phyloP scores from a whole-genome alignment of 2,888 invertebrate genomes.

The Allolobophora icterica region DNA sequence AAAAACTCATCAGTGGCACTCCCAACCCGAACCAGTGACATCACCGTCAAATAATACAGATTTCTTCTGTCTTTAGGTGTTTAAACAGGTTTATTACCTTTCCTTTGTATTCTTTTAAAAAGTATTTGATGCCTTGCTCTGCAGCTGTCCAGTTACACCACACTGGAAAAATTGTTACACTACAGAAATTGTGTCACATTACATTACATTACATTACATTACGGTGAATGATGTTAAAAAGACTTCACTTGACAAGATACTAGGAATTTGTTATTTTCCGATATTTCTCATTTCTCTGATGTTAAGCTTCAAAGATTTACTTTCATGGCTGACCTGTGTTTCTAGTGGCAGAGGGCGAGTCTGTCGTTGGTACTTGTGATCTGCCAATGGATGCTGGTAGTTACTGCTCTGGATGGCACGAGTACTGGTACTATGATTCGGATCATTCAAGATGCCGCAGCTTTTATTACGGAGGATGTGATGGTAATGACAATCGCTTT shows the following conservation, averaged over 20 bases:
- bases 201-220: background rate
- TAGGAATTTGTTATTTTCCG: background rate
- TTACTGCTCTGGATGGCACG: conserved; percentile 30
- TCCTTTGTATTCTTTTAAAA: background rate
- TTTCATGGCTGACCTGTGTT: background rate
- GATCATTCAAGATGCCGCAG: conserved; percentile 28
- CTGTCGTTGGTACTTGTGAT: conserved; percentile 22
- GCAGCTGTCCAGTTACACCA: no score
- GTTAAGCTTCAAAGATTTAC: background rate
- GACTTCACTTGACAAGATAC: background rate
- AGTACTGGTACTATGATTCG: conserved; percentile 40
- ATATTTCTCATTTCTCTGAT: background rate
- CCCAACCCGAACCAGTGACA: no score
- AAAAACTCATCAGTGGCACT: no score
- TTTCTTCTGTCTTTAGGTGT: no score
- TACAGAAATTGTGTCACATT: background rate
- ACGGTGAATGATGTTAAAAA: background rate
- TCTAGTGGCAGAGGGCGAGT: conserved; percentile 17
- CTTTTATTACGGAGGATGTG: conserved; percentile 43
- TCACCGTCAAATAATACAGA: no score
- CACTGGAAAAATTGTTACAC: background rate
- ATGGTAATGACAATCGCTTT: conserved; percentile 41
- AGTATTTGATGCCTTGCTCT: background rate
- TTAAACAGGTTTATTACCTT: background rate
- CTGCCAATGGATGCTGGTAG: conserved; percentile 24